Conservation (phyloP, 2,113 vertebrate species). For the Urocitellus parryii region DNA sequence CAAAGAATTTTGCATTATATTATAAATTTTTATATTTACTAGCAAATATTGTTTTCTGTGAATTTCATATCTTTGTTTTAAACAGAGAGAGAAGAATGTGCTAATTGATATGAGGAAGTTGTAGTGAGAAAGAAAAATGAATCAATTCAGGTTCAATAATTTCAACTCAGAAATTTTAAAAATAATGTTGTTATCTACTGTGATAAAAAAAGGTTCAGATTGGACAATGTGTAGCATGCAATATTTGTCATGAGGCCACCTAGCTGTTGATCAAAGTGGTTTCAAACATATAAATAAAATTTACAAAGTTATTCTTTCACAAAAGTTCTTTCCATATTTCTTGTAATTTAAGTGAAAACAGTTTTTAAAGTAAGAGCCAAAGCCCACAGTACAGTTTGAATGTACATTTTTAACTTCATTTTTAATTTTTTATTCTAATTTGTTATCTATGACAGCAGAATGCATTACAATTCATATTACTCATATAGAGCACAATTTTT, state of each 20-base stretch:
- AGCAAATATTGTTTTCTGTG: not conserved
- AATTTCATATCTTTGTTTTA: not conserved
- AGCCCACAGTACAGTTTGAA: fast-evolving
- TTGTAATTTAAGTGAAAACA: not conserved
- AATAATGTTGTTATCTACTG: not conserved
- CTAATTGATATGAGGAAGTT: fast-evolving
- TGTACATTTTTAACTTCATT: not conserved
- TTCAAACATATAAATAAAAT: fast-evolving
- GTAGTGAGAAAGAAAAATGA: not conserved
- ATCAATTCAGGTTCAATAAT: not conserved
- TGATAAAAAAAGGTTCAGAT: no score
- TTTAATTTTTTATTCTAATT: not conserved
- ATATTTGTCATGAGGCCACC: not conserved
- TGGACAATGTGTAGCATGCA: not conserved
- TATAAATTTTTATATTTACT: not conserved
- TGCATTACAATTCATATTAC: no score
- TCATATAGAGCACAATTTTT: no score
- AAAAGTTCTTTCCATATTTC: not conserved
- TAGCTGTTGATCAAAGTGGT: not conserved
- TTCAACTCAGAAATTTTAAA: not conserved
- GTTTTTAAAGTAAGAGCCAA: fast-evolving
- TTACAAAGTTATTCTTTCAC: not conserved
- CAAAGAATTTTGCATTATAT: not conserved
- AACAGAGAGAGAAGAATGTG: not conserved
- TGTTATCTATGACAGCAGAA: no score